phyloP scores from a whole-genome alignment of 1,140 invertebrate genomes.

The Cherax quadricarinatus region DNA sequence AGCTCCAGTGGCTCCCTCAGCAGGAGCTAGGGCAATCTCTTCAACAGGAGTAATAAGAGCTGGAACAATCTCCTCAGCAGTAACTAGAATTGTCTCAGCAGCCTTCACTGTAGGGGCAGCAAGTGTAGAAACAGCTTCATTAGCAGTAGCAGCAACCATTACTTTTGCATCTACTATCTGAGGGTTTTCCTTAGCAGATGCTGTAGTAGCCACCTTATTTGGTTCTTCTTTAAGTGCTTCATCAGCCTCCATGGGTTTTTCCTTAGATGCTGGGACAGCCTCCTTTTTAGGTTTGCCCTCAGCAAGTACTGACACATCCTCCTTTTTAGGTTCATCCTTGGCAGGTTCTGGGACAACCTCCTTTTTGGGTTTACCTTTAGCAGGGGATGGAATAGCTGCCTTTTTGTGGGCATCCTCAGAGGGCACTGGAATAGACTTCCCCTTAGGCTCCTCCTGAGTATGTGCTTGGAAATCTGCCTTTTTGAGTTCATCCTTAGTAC shows the following conservation, averaged over 20 bases:
- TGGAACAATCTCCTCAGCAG: too few species aligned
- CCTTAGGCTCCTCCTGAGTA: neutral
- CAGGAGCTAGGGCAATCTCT: too few species aligned
- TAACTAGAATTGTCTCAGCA: too few species aligned
- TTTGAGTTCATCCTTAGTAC: too few species aligned
- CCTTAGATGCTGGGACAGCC: neutral
- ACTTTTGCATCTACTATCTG: too few species aligned
- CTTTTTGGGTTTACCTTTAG: neutral
- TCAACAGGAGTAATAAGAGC: too few species aligned
- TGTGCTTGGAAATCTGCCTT: neutral
- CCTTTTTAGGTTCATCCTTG: slow-evolving; percentile 1
- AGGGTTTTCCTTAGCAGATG: neutral
- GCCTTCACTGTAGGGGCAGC: too few species aligned
- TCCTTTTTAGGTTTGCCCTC: neutral
- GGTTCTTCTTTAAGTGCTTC: neutral
- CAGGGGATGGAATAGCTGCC: neutral
- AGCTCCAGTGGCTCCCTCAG: neutral
- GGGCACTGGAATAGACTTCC: neutral
- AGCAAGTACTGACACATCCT: neutral
- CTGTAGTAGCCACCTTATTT: neutral
- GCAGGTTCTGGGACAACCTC: neutral
- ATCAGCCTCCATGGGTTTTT: neutral
- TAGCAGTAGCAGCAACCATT: too few species aligned
- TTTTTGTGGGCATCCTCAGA: too few species aligned
- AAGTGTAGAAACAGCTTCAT: too few species aligned